These are phyloP conservation scores for Tringa solitaria DNA, from an alignment of 2,113 vertebrate species.

Conservation along the genomic window DNA sequence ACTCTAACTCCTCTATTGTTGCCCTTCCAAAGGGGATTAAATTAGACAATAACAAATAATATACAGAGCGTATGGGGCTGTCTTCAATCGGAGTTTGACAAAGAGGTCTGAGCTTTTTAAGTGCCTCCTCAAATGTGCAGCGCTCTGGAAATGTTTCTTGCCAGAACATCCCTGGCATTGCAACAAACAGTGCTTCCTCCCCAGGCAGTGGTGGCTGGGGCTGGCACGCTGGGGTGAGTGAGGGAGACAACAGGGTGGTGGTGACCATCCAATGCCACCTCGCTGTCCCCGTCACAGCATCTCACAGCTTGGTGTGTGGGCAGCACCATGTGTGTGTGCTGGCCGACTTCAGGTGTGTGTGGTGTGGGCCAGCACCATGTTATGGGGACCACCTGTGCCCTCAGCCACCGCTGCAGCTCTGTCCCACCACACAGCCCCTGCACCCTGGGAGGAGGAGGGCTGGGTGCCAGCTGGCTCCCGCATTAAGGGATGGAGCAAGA, in stretches of 20 bases:
- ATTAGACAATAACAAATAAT: conserved; percentile 58
- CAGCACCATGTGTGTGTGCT: background rate
- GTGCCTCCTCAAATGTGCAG: background rate
- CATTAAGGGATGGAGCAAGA: fast-evolving
- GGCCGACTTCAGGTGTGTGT: fast-evolving
- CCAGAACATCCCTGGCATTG: background rate
- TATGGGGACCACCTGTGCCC: background rate
- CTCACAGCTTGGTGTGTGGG: background rate
- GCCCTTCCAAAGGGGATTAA: conserved; percentile 49
- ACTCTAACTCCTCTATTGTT: conserved; percentile 34
- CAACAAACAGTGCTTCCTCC: background rate
- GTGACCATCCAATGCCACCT: background rate
- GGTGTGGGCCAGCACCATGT: background rate
- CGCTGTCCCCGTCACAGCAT: fast-evolving
- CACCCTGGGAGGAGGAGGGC: fast-evolving
- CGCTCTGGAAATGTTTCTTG: background rate
- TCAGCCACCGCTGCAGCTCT: fast-evolving
- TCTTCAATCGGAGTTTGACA: conserved; percentile 45
- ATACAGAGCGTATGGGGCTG: background rate
- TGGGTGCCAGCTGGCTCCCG: fast-evolving
- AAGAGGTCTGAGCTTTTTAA: conserved; percentile 41
- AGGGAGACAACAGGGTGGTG: background rate
- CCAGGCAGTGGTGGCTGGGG: background rate
- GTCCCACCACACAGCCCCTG: fast-evolving
- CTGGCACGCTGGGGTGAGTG: fast-evolving